Evolutionary conservation across 2,797 vertebrate genomes (phyloP).

Genomic region (Cichlasoma orientale): DNA sequence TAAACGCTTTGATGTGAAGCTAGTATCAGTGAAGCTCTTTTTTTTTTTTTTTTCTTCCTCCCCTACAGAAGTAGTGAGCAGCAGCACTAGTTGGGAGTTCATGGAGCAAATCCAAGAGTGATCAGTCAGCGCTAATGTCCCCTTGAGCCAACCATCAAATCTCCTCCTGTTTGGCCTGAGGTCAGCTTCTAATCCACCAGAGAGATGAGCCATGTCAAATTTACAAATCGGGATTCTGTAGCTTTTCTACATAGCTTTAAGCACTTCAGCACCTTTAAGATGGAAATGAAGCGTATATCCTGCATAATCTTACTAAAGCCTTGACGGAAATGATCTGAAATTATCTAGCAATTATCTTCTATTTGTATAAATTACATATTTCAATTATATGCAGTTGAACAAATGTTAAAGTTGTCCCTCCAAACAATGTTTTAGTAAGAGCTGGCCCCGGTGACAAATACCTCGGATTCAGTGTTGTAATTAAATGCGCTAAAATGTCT

Average conservation of each 20-base stretch:
- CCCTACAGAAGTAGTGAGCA: background rate
- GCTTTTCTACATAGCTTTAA: constrained; percentile 37
- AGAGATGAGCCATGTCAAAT: constrained; percentile 70
- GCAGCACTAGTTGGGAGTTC: constrained; percentile 21
- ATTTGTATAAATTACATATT: constrained; percentile 3
- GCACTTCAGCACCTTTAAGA: constrained; percentile 20
- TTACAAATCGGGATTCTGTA: constrained; percentile 58
- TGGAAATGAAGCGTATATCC: constrained; percentile 27
- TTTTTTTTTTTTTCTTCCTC: background rate
- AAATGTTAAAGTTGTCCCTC: background rate
- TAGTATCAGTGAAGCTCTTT: constrained; percentile 16
- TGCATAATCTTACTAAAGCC: constrained; percentile 7
- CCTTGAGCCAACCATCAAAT: constrained; percentile 67
- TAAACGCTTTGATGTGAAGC: constrained; percentile 31
- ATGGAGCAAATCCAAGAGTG: constrained; percentile 43
- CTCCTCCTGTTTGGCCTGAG: constrained; percentile 72
- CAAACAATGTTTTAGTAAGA: background rate
- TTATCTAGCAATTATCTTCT: background rate
- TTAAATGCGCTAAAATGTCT: constrained; percentile 47
- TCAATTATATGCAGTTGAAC: background rate
- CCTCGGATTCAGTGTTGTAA: constrained; percentile 15
- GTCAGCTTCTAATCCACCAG: constrained; percentile 71
- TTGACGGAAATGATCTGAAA: background rate
- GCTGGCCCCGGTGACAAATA: constrained; percentile 15
- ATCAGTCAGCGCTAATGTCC: constrained; percentile 70